Conservation (phyloP, 2,113 vertebrate genomes). For the Leptobrachium leishanense region DNA sequence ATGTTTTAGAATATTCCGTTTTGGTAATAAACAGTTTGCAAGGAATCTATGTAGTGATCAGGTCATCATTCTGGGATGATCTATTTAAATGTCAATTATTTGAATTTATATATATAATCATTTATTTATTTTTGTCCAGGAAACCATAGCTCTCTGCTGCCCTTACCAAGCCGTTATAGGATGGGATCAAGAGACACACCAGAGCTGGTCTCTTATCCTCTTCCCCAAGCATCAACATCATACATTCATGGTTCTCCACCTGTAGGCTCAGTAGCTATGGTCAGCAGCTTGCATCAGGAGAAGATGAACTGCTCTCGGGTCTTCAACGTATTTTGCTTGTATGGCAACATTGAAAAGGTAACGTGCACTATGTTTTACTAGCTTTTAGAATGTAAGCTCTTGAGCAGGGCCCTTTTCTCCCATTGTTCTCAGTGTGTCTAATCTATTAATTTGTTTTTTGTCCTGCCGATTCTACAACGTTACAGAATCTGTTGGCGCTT, state of each 20-base stretch:
- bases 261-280: slow-evolving; percentile 91
- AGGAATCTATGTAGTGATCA: too few species aligned
- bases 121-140: slow-evolving; percentile 65
- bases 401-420: too few species aligned
- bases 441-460: too few species aligned
- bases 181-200: slow-evolving; percentile 86
- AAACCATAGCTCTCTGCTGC: slow-evolving; percentile 85
- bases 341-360: slow-evolving; percentile 98
- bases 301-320: slow-evolving; percentile 97
- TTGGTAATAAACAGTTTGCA: too few species aligned
- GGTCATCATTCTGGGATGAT: too few species aligned
- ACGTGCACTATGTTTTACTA: slow-evolving; percentile 18
- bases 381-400: background rate
- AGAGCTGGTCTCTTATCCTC: slow-evolving; percentile 90
- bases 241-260: slow-evolving; percentile 83
- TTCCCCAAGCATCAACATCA: slow-evolving; percentile 85
- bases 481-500: too few species aligned
- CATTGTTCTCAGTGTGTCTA: too few species aligned
- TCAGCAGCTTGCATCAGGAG: slow-evolving; percentile 88
- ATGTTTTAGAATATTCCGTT: too few species aligned
- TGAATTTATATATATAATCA: too few species aligned
- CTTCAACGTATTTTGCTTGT: slow-evolving; percentile 97
- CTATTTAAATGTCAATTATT: too few species aligned
- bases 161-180: slow-evolving; percentile 88
- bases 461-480: too few species aligned